These are phyloP conservation scores for Leucophora obtusa DNA, from an alignment of 2,888 invertebrate species.

Conservation along the genomic window DNA sequence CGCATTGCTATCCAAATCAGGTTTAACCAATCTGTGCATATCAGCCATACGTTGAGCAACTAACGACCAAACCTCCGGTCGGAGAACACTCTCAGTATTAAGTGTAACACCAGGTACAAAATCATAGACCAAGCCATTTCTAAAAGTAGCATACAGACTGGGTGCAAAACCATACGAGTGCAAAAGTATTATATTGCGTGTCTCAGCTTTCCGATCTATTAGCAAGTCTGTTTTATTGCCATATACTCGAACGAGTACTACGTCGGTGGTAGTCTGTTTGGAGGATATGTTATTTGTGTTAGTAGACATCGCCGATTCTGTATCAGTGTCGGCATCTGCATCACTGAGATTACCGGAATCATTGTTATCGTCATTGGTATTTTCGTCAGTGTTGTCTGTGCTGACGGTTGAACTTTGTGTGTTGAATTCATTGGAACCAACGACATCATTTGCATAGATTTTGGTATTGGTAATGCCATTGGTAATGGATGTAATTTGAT, in stretches of 20 bases:
- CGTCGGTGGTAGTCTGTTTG: conserved; percentile 79
- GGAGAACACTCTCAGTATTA: conserved; percentile 82
- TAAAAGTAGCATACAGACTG: conserved; percentile 91
- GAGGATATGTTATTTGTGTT: conserved; percentile 10
- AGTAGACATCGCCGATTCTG: conserved; percentile 25
- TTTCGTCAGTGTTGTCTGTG: conserved; percentile 31
- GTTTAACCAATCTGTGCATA: conserved; percentile 84
- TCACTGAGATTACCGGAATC: conserved; percentile 65
- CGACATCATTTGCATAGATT: conserved; percentile 62
- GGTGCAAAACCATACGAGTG: conserved; percentile 90
- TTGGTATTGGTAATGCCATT: conserved; percentile 65
- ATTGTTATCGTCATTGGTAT: conserved; percentile 61
- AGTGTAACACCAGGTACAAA: conserved; percentile 91
- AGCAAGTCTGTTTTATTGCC: conserved; percentile 95
- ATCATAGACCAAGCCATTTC: conserved; percentile 95
- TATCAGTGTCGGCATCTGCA: conserved; percentile 44
- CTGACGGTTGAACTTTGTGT: conserved; percentile 24
- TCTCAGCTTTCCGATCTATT: conserved; percentile 92
- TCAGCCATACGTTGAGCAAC: conserved; percentile 91
- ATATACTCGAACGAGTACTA: conserved; percentile 92
- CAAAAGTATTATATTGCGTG: conserved; percentile 82
- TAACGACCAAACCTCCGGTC: conserved; percentile 84
- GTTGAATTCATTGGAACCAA: conserved; percentile 62
- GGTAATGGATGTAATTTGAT: conserved; percentile 40
- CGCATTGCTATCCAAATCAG: conserved; percentile 62